Evolutionary conservation across 1,140 invertebrate genomes (phyloP), one percentile per base, ranked within the genome.

Genomic region (Halictus rubicundus): DNA sequence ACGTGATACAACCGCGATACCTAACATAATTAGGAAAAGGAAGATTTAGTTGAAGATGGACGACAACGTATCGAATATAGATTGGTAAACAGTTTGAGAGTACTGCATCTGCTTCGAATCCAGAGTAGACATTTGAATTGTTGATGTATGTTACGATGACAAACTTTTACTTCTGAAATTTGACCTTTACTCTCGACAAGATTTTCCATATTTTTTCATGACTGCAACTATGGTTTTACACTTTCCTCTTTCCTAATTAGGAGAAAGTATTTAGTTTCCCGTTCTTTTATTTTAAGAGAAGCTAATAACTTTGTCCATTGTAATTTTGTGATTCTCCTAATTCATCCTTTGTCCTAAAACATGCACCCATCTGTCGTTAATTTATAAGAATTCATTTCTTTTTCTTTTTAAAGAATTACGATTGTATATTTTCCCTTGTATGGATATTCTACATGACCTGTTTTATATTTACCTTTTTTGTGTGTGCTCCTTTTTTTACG

Each of bases 11-110:
- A 19, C 69, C 39, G 70, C 39, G 39, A 46, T 73, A 64, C 3
- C 25, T 42, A n/a, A 52, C 64, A 64, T 37, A 64, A 37, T 63
- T 73, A 63, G 8, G 16, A 5, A 73, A 63, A 37, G 59, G 71
- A 64, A 73, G 60, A 64, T 73, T 73, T 73, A 42, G 16, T 73
- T 14, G 25, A 61, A 46, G 60, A 73, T 49, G 27, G 59, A 64
- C 61, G 21, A 49, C 60, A 52, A 25, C 71, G 21, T 37, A 25
- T 73, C 60, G 21, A 64, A 73, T 64, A 25, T 73, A 49, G 27
- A 64, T 64, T 32, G 27, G 71, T 73, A 73, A 73, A 64, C 39
- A 14, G 25, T 64, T 73, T 64, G 25, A 64, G 23, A 73, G 12
- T 9, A 64, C n/a, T 37, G 25, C 21, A n/a, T 64, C 63, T 73